A percentile compares a stretch with the other conserved stretches of the same genome.
Conservation (phyloP, 2,113 vertebrate genomes). For the Ophiodon elongatus region DNA sequence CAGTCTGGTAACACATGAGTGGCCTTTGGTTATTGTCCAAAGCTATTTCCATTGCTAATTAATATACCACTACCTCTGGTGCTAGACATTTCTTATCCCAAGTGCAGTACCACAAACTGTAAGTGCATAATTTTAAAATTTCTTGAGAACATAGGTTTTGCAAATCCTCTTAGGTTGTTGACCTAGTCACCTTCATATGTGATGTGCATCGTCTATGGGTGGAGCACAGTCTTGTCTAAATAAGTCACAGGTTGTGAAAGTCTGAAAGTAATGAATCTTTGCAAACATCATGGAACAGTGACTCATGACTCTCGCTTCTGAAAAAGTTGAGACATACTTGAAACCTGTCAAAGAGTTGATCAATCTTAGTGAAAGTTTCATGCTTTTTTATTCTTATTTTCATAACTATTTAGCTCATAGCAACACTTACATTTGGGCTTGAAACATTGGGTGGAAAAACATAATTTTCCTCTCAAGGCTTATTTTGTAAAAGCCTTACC, state of each 20-base stretch:
- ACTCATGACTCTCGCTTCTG: slow-evolving; percentile 14
- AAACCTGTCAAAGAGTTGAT: background rate
- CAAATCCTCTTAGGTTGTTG: background rate
- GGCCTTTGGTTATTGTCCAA: background rate
- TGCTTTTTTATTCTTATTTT: background rate
- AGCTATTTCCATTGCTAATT: background rate
- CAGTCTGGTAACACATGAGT: background rate
- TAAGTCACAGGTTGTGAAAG: slow-evolving; percentile 8
- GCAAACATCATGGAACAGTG: background rate
- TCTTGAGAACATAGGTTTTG: background rate
- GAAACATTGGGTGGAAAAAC: background rate
- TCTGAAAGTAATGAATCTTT: slow-evolving; percentile 2
- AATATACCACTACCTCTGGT: background rate
- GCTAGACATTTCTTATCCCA: background rate
- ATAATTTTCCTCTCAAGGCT: too few species aligned
- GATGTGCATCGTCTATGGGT: slow-evolving; percentile 30
- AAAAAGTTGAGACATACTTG: background rate
- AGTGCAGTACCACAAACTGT: background rate
- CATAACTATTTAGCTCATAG: background rate
- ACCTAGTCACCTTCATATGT: slow-evolving; percentile 6
- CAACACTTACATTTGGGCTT: background rate
- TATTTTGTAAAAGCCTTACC: background rate
- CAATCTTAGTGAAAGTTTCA: too few species aligned
- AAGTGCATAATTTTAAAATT: background rate
- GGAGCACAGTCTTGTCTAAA: slow-evolving; percentile 43